Evolutionary conservation across 2,888 invertebrate species (phyloP), one percentile per base, ranked within the genome.

Genomic region (Salticus scenicus): DNA sequence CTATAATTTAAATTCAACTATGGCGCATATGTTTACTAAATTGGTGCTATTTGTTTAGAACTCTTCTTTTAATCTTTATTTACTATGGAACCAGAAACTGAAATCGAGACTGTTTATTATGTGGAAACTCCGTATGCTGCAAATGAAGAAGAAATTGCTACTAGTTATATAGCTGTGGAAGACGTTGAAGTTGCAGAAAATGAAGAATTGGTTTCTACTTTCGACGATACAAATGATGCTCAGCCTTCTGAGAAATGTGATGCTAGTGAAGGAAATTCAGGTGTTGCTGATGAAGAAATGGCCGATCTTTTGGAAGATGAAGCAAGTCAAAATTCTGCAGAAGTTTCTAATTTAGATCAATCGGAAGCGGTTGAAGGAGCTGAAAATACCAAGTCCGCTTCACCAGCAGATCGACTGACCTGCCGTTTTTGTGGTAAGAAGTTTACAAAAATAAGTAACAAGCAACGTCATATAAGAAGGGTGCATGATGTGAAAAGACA

Each of bases 71-170:
- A n/a, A n/a, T n/a, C n/a, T n/a, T 2, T 33, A 10, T 31, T 33
- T 37, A 67, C 31, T 7, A 67, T 67, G 67, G 67, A 67, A 24
- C 57, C 20, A 57, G 67, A 67, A 31, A 67, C 28, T 28, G 42
- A 75, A 66, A 64, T 37, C 10, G 64, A n/a, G 10, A 51, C 42
- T 24, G 31, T 47, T 10, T 51, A 47, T 47, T 69, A 69, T 31
- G 41, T 42, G 14, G 69, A 67, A 24, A 51, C 69, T 10, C 76
- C 76, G 12, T 69, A 47, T 20, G 24, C 76, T 0, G 20, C 20
- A 27, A 67, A 69, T 24, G 76, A 77, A 33, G 76, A 78, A 78
- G 78, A 78, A 63, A 71, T 78, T 0, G 70, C 70, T 27, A 63
- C 78, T 7, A 78, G 70, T 37, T 78, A 57, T 20, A 63, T 78